A percentile compares a stretch with the other conserved stretches of the same genome.
Conservation (phyloP, 1,140 invertebrate species). For the Rhizoglyphus robini region DNA sequence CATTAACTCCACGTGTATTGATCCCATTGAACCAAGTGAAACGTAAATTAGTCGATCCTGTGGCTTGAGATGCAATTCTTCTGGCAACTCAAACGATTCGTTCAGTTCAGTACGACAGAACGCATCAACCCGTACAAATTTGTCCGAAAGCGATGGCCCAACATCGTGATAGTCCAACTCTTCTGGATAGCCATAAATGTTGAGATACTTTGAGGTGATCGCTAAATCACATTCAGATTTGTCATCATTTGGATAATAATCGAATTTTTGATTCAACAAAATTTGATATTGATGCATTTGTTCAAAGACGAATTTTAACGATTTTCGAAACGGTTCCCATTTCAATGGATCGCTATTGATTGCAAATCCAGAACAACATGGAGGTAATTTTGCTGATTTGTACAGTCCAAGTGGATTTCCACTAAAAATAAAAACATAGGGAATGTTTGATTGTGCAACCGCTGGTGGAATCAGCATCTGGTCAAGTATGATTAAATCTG, state of each 20-base stretch:
- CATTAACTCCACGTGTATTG: constrained; percentile 23
- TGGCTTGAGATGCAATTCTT: too few relatives aligned
- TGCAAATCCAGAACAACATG: too few relatives aligned
- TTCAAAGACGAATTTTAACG: too few relatives aligned
- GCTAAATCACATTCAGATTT: constrained; percentile 19
- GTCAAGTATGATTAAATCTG: constrained; percentile 4
- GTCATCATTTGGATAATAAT: constrained; percentile 21
- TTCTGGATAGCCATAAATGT: too few relatives aligned
- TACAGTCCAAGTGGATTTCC: background rate
- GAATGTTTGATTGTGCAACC: background rate
- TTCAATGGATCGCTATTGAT: background rate
- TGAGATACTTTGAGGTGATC: too few relatives aligned
- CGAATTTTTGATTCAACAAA: too few relatives aligned
- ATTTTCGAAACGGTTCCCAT: too few relatives aligned
- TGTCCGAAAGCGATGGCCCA: background rate
- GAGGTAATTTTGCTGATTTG: background rate
- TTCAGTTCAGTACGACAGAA: too few relatives aligned
- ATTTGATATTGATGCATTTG: constrained; percentile 19
- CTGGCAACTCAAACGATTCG: background rate
- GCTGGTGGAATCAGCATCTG: background rate
- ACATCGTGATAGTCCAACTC: too few relatives aligned
- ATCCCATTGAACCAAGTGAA: constrained; percentile 23
- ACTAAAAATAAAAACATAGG: background rate
- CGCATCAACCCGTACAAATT: background rate
- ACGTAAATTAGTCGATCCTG: constrained; percentile 19